A percentile compares a stretch with the other conserved stretches of the same genome.
Conservation (phyloP, 2,113 vertebrate species). For the Psettodes erumei region DNA sequence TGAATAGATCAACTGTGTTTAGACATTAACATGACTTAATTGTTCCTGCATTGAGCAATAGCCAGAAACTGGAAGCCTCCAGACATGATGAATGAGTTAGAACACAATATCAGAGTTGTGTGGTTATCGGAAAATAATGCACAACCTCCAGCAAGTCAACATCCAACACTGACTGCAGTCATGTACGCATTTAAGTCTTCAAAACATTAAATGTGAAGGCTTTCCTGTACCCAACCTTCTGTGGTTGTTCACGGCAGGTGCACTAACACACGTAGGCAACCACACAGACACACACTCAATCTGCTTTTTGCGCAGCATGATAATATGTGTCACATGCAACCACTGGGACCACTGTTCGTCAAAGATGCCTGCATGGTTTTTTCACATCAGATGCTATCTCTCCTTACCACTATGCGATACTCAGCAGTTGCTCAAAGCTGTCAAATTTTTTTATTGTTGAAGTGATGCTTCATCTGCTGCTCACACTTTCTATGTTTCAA, state of each 20-base stretch:
- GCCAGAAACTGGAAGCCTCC: not conserved
- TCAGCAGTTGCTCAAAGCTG: not conserved
- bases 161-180: slow-evolving; percentile 19
- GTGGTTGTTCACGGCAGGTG: slow-evolving; percentile 65
- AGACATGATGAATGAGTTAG: not conserved
- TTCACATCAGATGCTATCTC: slow-evolving; percentile 14
- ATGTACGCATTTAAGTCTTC: slow-evolving; percentile 9
- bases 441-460: not conserved
- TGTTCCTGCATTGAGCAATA: not conserved
- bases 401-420: not conserved
- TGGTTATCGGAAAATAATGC: slow-evolving; percentile 2
- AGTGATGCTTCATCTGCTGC: not conserved
- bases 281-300: slow-evolving; percentile 29
- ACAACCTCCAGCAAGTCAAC: slow-evolving; percentile 18
- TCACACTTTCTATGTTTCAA: not conserved
- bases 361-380: slow-evolving; percentile 16
- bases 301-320: slow-evolving; percentile 37
- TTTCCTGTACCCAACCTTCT: slow-evolving; percentile 42
- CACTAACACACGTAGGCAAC: slow-evolving; percentile 31
- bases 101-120: not conserved
- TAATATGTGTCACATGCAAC: slow-evolving; percentile 20
- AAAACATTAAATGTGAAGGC: slow-evolving; percentile 6
- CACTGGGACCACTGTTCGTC: slow-evolving; percentile 21
- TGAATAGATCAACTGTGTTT: not conserved
- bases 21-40: not conserved